Evolutionary conservation across 2,888 invertebrate species (phyloP).

Genomic region (Ceraclea dissimilis): DNA sequence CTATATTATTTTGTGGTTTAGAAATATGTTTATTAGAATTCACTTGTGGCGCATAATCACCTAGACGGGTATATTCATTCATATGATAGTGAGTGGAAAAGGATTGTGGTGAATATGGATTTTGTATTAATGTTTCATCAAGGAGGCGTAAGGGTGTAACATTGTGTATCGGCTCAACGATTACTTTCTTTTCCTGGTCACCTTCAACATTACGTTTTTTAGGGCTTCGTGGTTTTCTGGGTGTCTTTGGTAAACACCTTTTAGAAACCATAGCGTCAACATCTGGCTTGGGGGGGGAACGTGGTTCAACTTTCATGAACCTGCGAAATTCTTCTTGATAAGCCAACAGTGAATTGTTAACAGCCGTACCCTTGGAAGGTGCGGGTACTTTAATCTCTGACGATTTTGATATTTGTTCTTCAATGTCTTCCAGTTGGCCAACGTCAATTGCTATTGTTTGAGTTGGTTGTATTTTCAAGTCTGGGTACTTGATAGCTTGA

Average conservation of each 20-base stretch:
- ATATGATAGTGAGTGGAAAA: not conserved
- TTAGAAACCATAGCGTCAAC: not conserved
- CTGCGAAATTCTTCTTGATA: constrained; percentile 22
- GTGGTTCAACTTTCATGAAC: constrained; percentile 14
- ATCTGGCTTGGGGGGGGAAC: not conserved
- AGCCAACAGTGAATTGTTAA: not conserved
- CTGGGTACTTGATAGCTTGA: constrained; percentile 23
- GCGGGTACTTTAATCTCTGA: not conserved
- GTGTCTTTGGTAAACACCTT: constrained; percentile 8
- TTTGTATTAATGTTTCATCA: not conserved
- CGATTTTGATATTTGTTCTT: not conserved
- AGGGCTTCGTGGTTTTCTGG: constrained; percentile 19
- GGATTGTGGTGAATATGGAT: not conserved
- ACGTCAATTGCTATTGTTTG: constrained; percentile 8
- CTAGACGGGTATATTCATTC: not conserved
- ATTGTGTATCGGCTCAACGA: constrained; percentile 11
- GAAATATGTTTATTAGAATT: not conserved
- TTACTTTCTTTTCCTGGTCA: constrained; percentile 8
- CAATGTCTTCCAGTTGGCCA: not conserved
- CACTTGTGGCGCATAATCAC: not conserved
- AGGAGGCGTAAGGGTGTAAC: constrained; percentile 6
- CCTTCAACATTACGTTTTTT: constrained; percentile 11
- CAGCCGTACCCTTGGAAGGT: not conserved
- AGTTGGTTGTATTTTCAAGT: constrained; percentile 5
- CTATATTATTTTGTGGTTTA: not conserved